phyloP scores from a whole-genome alignment of 2,888 invertebrate genomes.

The Tetragonisca angustula region DNA sequence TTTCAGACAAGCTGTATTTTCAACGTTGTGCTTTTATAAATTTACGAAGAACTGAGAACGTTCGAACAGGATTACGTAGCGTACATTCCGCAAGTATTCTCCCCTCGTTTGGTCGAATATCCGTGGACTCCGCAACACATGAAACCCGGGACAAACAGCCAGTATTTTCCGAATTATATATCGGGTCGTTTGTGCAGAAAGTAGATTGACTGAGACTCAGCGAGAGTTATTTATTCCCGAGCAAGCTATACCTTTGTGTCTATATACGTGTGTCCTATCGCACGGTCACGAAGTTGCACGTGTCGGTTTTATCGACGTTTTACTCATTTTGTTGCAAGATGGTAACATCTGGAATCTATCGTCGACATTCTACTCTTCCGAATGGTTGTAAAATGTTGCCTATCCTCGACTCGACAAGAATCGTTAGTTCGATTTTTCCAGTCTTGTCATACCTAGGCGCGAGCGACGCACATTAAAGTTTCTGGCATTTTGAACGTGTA shows the following conservation, averaged over 20 bases:
- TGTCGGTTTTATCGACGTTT: slow-evolving; percentile 14
- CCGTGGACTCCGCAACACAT: background rate
- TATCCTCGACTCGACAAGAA: background rate
- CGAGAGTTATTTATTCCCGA: background rate
- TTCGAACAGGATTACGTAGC: background rate
- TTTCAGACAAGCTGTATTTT: background rate
- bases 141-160: background rate
- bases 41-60: background rate
- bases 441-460: background rate
- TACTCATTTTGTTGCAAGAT: background rate
- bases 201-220: background rate
- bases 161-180: slow-evolving; percentile 37
- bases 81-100: background rate
- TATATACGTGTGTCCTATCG: background rate
- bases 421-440: background rate
- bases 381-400: background rate
- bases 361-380: background rate
- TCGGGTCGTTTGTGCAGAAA: background rate
- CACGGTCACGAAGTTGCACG: background rate
- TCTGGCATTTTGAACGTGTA: too few species aligned
- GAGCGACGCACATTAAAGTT: too few species aligned
- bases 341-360: background rate
- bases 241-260: background rate
- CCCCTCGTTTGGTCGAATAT: background rate
- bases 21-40: background rate